These are phyloP conservation scores for Distichodus sexfasciatus DNA, from an alignment of 2,797 vertebrate genomes.

Conservation along the genomic window DNA sequence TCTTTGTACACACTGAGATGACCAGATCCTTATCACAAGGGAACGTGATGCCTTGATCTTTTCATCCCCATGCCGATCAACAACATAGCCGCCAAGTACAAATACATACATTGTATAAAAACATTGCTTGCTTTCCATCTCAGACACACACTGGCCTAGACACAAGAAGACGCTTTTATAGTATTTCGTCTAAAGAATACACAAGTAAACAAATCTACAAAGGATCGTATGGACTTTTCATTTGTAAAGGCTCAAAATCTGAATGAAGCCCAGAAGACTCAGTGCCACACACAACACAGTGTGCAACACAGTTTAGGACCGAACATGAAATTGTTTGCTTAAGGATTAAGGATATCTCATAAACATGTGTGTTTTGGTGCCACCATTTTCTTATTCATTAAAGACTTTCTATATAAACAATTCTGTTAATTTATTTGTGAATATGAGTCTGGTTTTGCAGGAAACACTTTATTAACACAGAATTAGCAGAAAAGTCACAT, in stretches of 20 bases:
- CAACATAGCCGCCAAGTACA: neutral
- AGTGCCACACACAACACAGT: no score
- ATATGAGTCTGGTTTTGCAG: constrained; percentile 1
- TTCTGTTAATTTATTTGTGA: constrained; percentile 50
- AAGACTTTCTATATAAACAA: constrained; percentile 88
- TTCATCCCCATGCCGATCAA: constrained; percentile 18
- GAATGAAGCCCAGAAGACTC: constrained; percentile 37
- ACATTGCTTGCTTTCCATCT: neutral
- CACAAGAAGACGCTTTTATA: neutral
- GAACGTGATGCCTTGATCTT: constrained; percentile 85
- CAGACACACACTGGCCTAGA: neutral
- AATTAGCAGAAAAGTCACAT: no score
- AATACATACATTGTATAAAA: neutral
- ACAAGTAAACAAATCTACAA: constrained; percentile 26
- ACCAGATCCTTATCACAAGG: constrained; percentile 92
- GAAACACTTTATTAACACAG: neutral
- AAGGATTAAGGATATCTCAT: constrained; percentile 59
- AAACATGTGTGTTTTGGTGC: constrained; percentile 82
- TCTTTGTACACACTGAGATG: constrained; percentile 96
- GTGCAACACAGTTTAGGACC: constrained; percentile 11
- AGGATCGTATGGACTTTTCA: constrained; percentile 38
- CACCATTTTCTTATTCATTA: constrained; percentile 96
- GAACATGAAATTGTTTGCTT: constrained; percentile 59
- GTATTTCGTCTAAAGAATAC: constrained; percentile 7
- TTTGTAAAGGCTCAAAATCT: constrained; percentile 5